Percentiles rank a stretch among this genome's conserved stretches.
Evolutionary conservation across 2,888 invertebrate genomes (phyloP).

Genomic region (Himalopsyche japonica): DNA sequence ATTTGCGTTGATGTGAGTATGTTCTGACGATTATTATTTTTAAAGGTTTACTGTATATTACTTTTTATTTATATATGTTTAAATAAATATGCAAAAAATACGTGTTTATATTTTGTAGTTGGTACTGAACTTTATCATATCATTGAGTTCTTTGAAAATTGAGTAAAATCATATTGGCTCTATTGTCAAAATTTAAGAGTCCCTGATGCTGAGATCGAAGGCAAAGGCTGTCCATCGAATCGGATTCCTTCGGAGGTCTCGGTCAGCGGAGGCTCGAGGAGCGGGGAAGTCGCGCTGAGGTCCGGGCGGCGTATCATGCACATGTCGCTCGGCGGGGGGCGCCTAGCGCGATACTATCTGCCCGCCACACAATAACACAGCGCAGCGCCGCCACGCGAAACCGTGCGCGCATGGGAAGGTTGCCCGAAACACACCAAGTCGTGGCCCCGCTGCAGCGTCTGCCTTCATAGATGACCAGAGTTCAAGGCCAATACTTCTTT

Average conservation of each 20-base stretch:
- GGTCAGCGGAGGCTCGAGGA: conserved; percentile 1
- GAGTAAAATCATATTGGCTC: not conserved
- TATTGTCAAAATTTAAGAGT: not conserved
- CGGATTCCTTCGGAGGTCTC: conserved; percentile 7
- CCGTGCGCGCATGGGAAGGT: not conserved
- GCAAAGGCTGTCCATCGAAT: not conserved
- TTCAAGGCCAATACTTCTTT: not conserved
- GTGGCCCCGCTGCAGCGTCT: not conserved
- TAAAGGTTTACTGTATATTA: too few relatives aligned
- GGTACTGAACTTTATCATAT: too few relatives aligned
- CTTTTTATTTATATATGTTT: too few relatives aligned
- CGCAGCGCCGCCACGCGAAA: not conserved
- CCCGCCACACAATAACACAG: not conserved
- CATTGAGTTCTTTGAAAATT: not conserved
- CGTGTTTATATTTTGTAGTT: too few relatives aligned
- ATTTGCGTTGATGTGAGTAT: too few relatives aligned
- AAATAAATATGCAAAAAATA: too few relatives aligned
- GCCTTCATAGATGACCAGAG: not conserved
- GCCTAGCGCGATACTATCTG: conserved; percentile 34
- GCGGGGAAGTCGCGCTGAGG: conserved; percentile 12
- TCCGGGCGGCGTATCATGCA: conserved; percentile 25
- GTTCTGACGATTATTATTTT: too few relatives aligned
- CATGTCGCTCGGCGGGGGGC: conserved; percentile 37
- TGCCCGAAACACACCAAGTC: not conserved
- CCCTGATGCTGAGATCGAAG: not conserved